Percentiles rank a stretch among this genome's conserved stretches.
These are phyloP conservation scores for Lepus timidus DNA, from an alignment of 2,113 vertebrate species.

Conservation along the genomic window DNA sequence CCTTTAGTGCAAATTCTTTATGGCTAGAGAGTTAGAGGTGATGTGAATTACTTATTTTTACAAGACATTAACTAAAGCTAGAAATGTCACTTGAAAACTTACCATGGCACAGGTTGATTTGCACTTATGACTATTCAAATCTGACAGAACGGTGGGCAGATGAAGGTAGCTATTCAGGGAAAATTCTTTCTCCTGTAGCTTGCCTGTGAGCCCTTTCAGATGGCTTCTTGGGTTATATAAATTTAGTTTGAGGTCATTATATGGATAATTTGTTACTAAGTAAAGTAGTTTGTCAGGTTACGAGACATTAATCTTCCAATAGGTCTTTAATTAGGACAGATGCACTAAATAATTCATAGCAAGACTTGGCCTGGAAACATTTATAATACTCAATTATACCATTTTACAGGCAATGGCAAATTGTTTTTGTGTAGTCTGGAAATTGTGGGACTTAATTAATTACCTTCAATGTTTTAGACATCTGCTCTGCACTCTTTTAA, in stretches of 20 bases:
- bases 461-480: constrained; percentile 88
- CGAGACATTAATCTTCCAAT: constrained; percentile 89
- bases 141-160: neutral
- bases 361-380: constrained; percentile 89
- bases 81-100: constrained; percentile 57
- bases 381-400: constrained; percentile 88
- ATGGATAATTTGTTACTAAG: constrained; percentile 90
- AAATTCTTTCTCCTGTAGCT: constrained; percentile 59
- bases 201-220: constrained; percentile 79
- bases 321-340: constrained; percentile 90
- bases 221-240: constrained; percentile 84
- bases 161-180: constrained; percentile 52
- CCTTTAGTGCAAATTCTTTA: neutral
- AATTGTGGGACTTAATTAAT: constrained; percentile 89
- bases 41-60: constrained; percentile 39
- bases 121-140: constrained; percentile 61
- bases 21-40: neutral
- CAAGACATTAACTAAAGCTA: constrained; percentile 43
- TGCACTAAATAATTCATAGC: constrained; percentile 91
- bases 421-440: constrained; percentile 90
- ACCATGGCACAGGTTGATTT: constrained; percentile 55
- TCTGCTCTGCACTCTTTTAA: constrained; percentile 87
- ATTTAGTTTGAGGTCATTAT: constrained; percentile 88
- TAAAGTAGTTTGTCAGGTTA: constrained; percentile 89
- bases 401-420: constrained; percentile 89